Conservation (phyloP, 2,113 vertebrate genomes). For the Heptranchias perlo region DNA sequence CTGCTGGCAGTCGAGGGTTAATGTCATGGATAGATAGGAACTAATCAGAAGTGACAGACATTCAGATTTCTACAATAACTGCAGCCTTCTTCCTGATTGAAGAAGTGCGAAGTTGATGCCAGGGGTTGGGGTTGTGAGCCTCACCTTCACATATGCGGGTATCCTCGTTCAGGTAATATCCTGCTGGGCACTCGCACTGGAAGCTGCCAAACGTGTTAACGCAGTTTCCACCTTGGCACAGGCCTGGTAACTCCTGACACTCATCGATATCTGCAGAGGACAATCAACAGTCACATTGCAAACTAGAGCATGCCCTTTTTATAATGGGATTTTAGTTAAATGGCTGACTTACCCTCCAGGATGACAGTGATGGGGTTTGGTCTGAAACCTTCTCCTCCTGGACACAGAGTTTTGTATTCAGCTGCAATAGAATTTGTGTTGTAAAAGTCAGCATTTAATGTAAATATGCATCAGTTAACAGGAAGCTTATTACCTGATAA, state of each 20-base stretch:
- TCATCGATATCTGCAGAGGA: conserved; percentile 74
- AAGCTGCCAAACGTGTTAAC: conserved; percentile 91
- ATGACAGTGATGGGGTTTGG: conserved; percentile 89
- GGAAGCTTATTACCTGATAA: neutral
- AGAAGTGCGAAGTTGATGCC: neutral
- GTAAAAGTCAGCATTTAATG: neutral
- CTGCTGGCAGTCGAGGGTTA: neutral
- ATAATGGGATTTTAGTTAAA: neutral
- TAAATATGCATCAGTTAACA: neutral
- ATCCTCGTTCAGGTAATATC: conserved; percentile 80
- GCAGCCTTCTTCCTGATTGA: neutral
- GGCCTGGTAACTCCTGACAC: conserved; percentile 83
- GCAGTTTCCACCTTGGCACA: conserved; percentile 84
- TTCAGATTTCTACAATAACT: neutral
- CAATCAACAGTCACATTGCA: neutral
- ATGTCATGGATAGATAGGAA: neutral
- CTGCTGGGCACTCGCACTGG: conserved; percentile 81
- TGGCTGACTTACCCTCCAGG: conserved; percentile 70
- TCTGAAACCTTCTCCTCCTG: conserved; percentile 83
- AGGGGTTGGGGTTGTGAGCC: neutral
- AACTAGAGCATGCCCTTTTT: neutral
- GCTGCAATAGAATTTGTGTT: conserved; percentile 55
- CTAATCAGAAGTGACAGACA: neutral
- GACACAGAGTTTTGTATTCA: conserved; percentile 87
- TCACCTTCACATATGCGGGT: conserved; percentile 84